Base-by-base conservation (phyloP, 2,888 invertebrate species). In the Lobophora halterata region DNA sequence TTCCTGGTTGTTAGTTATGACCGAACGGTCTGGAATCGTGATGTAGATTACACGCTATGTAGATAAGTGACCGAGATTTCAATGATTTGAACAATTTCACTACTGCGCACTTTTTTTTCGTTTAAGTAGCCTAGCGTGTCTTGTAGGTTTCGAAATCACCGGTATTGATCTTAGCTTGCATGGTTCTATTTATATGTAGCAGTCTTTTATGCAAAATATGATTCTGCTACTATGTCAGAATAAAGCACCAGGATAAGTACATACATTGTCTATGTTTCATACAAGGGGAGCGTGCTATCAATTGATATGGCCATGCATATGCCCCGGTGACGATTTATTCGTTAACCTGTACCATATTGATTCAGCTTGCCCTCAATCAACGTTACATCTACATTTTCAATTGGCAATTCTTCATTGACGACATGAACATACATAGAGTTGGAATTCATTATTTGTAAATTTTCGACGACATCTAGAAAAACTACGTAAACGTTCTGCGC, bases 261-360 rank as follows among this genome's bases (percentile, higher is more conserved):
- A n/a, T n/a, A n/a, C n/a, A n/a, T n/a, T n/a, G n/a, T n/a, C n/a
- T n/a, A 38, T 52, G 49, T 55, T 51, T 38, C 50, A 56, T 54
- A 17, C 29, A 49, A 55, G 66, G 70, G 72, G 71, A 58, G 54
- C 52, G 30, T 37, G 55, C 60, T 50, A 55, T 58, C 67, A 79
- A 86, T 85, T 85, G 81, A 81, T 79, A 77, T 71, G 83, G 67
- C 87, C 86, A 62, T 79, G 79, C 62, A 61, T 53, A 45, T 63
- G 70, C 64, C 66, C 75, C 69, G 52, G 65, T 60, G 71, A 68
- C 74, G 77, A 80, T 85, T 81, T 85, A 79, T 69, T 82, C 73
- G 77, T 85, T 83, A 81, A 83, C 83, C 83, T 79, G 71, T 58
- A 54, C 53, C 56, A 54, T 70, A 75, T 75, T 69, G 75, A 77